These are phyloP conservation scores for Motacilla tschutschensis DNA, from an alignment of 2,113 vertebrate species.

Conservation along the genomic window DNA sequence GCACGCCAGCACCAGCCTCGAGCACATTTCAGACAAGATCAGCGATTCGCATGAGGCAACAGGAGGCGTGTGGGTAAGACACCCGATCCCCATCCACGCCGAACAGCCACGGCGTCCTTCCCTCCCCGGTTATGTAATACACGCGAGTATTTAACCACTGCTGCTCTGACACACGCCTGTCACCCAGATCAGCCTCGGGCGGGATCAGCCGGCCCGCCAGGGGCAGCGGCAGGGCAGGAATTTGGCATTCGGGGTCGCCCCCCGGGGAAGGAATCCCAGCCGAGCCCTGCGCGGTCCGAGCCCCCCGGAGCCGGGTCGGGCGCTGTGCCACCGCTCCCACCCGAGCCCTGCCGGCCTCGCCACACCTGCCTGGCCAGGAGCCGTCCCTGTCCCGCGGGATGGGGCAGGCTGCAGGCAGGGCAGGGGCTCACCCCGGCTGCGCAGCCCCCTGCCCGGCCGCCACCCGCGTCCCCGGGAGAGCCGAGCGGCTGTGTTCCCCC, in stretches of 20 bases:
- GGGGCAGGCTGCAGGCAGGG: neutral
- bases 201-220: neutral
- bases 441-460: neutral
- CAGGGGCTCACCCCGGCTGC: fast-evolving
- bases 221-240: neutral
- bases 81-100: neutral
- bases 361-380: neutral
- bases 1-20: neutral
- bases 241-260: fast-evolving
- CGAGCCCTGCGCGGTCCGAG: neutral
- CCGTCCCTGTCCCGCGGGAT: neutral
- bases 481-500: neutral
- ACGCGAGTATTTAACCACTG: neutral
- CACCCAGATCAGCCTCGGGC: neutral
- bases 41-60: neutral
- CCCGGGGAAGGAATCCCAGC: neutral
- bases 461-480: fast-evolving
- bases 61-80: neutral
- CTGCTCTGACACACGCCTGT: neutral
- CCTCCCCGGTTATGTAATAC: neutral
- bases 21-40: neutral
- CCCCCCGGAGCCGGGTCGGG: too few species aligned
- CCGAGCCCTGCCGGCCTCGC: fast-evolving
- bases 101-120: neutral
- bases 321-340: neutral